Conservation (phyloP, 2,797 vertebrate species). For the Hydrocynus forskahlii region DNA sequence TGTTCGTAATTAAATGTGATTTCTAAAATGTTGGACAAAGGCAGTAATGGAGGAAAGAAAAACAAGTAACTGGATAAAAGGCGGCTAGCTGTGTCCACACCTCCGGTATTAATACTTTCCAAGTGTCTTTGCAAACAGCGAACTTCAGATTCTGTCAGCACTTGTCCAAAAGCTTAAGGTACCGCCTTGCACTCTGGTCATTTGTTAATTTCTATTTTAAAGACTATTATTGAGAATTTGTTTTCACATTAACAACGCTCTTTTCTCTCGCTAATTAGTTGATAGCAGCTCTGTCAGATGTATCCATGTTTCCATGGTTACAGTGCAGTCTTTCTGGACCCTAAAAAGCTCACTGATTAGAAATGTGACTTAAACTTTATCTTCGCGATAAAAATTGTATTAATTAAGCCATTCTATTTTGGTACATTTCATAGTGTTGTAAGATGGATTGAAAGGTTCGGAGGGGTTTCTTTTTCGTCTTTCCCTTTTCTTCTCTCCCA, state of each 20-base stretch:
- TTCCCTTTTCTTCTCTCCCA: not conserved
- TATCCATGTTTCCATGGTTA: slow-evolving; percentile 62
- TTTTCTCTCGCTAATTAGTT: slow-evolving; percentile 63
- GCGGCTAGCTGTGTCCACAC: not conserved
- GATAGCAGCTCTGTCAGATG: slow-evolving; percentile 61
- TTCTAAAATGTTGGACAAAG: not conserved
- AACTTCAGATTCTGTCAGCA: slow-evolving; percentile 30
- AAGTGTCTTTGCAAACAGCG: slow-evolving; percentile 4
- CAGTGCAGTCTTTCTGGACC: slow-evolving; percentile 57
- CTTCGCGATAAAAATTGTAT: slow-evolving; percentile 62
- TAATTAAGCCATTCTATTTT: slow-evolving; percentile 67
- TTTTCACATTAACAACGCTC: slow-evolving; percentile 53
- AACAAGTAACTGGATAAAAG: not conserved
- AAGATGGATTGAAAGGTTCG: slow-evolving; percentile 54
- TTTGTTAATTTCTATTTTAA: slow-evolving; percentile 49
- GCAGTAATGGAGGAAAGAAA: not conserved
- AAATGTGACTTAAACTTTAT: slow-evolving; percentile 65
- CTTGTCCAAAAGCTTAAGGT: slow-evolving; percentile 22
- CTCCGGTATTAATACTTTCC: slow-evolving; percentile 26
- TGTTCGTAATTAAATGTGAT: not conserved
- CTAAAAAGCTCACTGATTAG: slow-evolving; percentile 64
- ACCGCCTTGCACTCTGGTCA: slow-evolving; percentile 46
- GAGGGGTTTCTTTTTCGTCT: slow-evolving; percentile 31
- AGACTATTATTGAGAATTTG: slow-evolving; percentile 58
- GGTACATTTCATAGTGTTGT: slow-evolving; percentile 57